A percentile compares a stretch with the other conserved stretches of the same genome.
Evolutionary conservation across 2,797 vertebrate genomes (phyloP).

Genomic region (Anguilla pacifica): DNA sequence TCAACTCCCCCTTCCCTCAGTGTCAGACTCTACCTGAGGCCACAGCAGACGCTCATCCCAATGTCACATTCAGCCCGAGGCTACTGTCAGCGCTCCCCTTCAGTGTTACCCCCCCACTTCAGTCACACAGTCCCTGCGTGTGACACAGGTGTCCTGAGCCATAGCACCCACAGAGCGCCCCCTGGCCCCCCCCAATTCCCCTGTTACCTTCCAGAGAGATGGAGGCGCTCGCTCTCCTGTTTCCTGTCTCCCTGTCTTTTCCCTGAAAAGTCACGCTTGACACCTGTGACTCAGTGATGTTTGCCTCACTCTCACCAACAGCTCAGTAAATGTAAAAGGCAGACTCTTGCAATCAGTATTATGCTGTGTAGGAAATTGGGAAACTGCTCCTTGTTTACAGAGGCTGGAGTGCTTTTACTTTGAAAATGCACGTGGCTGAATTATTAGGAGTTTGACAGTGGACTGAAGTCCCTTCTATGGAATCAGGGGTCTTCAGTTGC

Average conservation of each 20-base stretch:
- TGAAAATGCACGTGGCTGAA: background rate
- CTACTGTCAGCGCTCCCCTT: slow-evolving; percentile 4
- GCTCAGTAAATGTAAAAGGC: background rate
- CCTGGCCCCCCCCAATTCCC: background rate
- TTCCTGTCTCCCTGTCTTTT: background rate
- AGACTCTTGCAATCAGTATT: background rate
- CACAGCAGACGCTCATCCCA: slow-evolving; percentile 54
- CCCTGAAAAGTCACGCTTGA: background rate
- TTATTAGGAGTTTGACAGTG: background rate
- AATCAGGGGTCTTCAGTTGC: background rate
- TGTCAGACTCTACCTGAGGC: slow-evolving; percentile 60
- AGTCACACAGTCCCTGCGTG: background rate
- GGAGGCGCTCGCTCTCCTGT: background rate
- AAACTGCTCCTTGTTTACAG: background rate
- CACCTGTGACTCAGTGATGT: background rate
- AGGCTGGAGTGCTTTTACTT: background rate
- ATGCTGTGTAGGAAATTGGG: background rate
- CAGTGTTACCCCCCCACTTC: slow-evolving; percentile 22
- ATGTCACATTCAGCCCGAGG: slow-evolving; percentile 51
- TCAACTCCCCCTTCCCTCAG: slow-evolving; percentile 45
- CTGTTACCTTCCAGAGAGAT: background rate
- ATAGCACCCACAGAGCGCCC: slow-evolving; percentile 31
- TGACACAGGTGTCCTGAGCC: background rate
- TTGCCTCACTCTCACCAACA: background rate
- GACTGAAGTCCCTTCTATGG: background rate